Conservation (phyloP, 2,113 vertebrate genomes). For the Herpetotheres cachinnans region DNA sequence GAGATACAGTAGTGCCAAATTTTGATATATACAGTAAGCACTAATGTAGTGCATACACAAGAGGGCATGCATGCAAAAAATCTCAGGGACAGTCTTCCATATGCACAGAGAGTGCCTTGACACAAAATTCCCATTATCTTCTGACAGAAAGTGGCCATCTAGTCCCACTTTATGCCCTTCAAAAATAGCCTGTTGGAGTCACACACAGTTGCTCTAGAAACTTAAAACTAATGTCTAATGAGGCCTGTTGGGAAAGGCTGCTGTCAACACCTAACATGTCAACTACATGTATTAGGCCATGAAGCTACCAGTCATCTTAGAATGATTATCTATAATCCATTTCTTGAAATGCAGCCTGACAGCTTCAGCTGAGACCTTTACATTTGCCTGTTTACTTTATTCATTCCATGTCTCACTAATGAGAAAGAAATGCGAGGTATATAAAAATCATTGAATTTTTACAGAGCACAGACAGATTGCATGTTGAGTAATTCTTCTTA, state of each 20-base stretch:
- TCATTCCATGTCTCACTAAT: background rate
- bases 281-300: background rate
- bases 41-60: background rate
- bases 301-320: background rate
- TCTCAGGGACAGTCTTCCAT: background rate
- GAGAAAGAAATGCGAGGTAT: background rate
- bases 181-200: background rate
- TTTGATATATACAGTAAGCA: constrained; percentile 16
- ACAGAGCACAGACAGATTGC: background rate
- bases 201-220: background rate
- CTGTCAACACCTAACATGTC: background rate
- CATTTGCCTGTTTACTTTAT: background rate
- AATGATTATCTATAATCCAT: background rate
- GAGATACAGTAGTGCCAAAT: constrained; percentile 37
- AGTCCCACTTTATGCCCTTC: background rate
- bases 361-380: background rate
- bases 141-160: background rate
- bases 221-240: background rate
- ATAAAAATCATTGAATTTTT: background rate
- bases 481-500: background rate
- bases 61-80: background rate
- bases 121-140: background rate
- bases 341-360: background rate
- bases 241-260: background rate
- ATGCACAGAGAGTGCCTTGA: background rate